Conservation (phyloP, 2,797 vertebrate genomes). For the Sebastes jordani region DNA sequence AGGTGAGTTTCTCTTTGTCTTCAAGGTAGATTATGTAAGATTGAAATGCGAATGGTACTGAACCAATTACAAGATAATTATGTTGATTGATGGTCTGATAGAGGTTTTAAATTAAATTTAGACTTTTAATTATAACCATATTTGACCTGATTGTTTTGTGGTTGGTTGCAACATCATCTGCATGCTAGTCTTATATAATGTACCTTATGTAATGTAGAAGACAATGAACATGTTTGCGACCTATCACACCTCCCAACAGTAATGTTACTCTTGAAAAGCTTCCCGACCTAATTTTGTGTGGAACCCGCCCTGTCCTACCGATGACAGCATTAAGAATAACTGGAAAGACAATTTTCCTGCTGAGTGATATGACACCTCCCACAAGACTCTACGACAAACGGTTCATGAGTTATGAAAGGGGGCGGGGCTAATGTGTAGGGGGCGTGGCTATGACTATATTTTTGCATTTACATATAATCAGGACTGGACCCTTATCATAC, state of each 20-base stretch:
- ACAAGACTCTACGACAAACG: too few relatives aligned
- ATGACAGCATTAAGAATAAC: too few relatives aligned
- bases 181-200: neutral
- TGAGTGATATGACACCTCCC: too few relatives aligned
- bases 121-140: neutral
- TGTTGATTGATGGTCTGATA: neutral
- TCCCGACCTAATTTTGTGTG: too few relatives aligned
- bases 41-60: neutral
- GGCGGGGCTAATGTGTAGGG: too few relatives aligned
- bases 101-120: neutral
- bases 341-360: too few relatives aligned
- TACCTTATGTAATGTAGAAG: neutral
- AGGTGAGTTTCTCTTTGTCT: neutral
- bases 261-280: neutral
- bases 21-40: neutral
- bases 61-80: neutral
- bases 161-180: neutral
- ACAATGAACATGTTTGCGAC: neutral
- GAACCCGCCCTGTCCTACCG: too few relatives aligned
- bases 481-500: too few relatives aligned
- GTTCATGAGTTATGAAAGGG: too few relatives aligned
- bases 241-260: neutral
- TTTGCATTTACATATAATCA: too few relatives aligned
- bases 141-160: neutral
- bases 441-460: too few relatives aligned